phyloP scores from a whole-genome alignment of 2,113 vertebrate genomes.

The Pampusana beccarii region DNA sequence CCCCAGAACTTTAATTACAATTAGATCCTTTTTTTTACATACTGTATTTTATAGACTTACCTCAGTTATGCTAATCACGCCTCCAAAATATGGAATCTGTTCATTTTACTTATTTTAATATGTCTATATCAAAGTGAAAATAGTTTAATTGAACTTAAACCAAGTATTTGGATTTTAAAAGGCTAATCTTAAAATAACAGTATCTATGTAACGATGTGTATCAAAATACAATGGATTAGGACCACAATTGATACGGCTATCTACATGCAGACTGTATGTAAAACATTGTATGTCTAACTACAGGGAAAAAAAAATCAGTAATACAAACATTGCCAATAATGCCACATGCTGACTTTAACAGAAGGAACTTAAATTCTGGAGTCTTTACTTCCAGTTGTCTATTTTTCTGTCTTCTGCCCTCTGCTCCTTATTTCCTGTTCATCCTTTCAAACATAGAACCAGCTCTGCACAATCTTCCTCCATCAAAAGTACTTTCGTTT shows the following conservation, averaged over 20 bases:
- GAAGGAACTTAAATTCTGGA: background rate
- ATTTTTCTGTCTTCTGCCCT: background rate
- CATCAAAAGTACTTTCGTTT: background rate
- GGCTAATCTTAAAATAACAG: background rate
- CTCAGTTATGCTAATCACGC: background rate
- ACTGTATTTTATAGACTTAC: background rate
- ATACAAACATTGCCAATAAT: background rate
- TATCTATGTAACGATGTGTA: background rate
- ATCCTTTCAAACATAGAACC: background rate
- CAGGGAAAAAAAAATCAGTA: too few species aligned
- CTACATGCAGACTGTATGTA: background rate
- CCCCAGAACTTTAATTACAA: background rate
- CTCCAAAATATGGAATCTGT: background rate
- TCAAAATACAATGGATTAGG: background rate
- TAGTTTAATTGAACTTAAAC: background rate
- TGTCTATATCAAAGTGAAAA: background rate
- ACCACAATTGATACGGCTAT: background rate
- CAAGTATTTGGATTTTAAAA: background rate
- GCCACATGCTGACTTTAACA: background rate
- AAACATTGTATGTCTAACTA: background rate
- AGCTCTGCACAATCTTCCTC: background rate
- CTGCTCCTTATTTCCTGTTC: background rate
- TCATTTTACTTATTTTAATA: background rate
- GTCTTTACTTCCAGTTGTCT: background rate
- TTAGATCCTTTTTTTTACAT: background rate